Conservation (phyloP, 2,113 vertebrate genomes). For the Saimiri boliviensis region DNA sequence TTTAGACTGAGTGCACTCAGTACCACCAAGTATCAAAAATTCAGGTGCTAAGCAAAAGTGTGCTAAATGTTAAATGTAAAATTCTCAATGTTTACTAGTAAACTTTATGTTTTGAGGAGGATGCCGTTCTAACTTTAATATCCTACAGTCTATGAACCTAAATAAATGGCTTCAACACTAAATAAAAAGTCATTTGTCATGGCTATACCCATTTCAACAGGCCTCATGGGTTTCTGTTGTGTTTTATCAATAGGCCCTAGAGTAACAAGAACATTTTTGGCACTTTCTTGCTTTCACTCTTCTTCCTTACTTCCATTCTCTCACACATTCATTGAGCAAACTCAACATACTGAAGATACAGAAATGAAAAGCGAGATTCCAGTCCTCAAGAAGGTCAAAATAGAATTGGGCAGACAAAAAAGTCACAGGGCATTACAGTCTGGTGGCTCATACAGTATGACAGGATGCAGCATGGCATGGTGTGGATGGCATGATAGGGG, state of each 20-base stretch:
- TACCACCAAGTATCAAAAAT: neutral
- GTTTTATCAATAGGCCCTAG: neutral
- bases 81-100: neutral
- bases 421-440: neutral
- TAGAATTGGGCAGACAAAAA: neutral
- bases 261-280: neutral
- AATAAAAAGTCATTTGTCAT: constrained; percentile 25
- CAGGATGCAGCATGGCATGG: neutral
- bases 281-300: neutral
- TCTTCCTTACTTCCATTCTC: neutral
- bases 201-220: constrained; percentile 15
- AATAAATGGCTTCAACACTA: constrained; percentile 29
- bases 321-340: neutral
- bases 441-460: neutral
- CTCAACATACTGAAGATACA: neutral
- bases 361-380: neutral
- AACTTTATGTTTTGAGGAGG: constrained; percentile 14
- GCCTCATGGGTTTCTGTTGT: neutral
- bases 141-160: neutral
- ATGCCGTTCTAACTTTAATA: neutral
- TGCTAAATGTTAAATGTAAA: constrained; percentile 32
- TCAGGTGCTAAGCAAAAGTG: constrained; percentile 1
- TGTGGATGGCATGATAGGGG: neutral
- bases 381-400: neutral
- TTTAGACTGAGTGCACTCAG: constrained; percentile 34